Evolutionary conservation across 2,888 invertebrate species (phyloP).

Genomic region (Meta bourneti): DNA sequence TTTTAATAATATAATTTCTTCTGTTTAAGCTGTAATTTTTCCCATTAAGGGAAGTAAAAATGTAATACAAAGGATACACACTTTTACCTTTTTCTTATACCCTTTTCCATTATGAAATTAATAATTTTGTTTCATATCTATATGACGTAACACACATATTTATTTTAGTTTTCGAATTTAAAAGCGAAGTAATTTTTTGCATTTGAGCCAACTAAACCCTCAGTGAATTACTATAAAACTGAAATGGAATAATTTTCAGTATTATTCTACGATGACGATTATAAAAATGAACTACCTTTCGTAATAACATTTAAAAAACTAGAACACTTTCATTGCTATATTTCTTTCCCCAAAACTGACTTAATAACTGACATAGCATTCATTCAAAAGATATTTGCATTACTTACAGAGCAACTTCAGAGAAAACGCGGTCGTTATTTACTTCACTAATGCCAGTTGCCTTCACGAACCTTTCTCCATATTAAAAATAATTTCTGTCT

Average conservation of each 20-base stretch:
- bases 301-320: neutral
- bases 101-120: too few relatives aligned
- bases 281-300: neutral
- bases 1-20: too few relatives aligned
- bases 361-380: neutral
- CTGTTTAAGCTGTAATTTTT: too few relatives aligned
- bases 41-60: too few relatives aligned
- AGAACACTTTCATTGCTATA: neutral
- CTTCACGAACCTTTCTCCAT: neutral
- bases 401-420: neutral
- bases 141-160: too few relatives aligned
- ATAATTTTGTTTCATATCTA: too few relatives aligned
- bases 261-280: neutral
- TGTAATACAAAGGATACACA: too few relatives aligned
- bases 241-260: neutral
- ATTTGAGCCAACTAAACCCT: too few relatives aligned
- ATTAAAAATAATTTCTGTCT: constrained; percentile 29
- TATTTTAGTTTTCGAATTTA: too few relatives aligned
- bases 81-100: too few relatives aligned
- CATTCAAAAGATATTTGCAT: constrained; percentile 7
- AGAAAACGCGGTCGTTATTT: constrained; percentile 8
- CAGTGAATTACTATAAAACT: neutral
- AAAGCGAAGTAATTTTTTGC: too few relatives aligned
- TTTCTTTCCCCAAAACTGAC: neutral
- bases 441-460: neutral